Conservation (phyloP, 2,888 invertebrate species). For the Drosophila kokeensis region DNA sequence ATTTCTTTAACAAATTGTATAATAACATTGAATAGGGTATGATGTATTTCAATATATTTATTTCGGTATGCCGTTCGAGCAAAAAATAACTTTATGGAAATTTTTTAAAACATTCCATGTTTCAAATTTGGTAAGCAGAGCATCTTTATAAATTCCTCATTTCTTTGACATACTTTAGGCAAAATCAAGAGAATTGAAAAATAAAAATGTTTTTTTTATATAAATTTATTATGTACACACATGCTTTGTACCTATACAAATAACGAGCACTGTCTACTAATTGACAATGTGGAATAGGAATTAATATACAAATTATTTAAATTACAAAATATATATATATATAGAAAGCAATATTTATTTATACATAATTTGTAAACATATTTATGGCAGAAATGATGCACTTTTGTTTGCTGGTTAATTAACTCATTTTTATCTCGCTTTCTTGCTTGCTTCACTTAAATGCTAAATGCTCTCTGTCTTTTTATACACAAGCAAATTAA, state of each 20-base stretch:
- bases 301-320: constrained; percentile 23
- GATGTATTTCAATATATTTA: neutral
- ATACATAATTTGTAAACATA: constrained; percentile 53
- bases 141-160: neutral
- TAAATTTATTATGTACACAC: constrained; percentile 4
- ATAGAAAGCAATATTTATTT: constrained; percentile 51
- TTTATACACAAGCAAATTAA: constrained; percentile 44
- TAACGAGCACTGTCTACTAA: constrained; percentile 2
- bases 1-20: constrained; percentile 19
- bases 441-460: constrained; percentile 52
- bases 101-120: neutral
- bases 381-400: constrained; percentile 64
- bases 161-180: neutral
- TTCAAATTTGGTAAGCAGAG: constrained; percentile 7
- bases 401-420: constrained; percentile 20
- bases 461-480: constrained; percentile 62
- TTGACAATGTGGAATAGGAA: constrained; percentile 11
- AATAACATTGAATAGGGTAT: constrained; percentile 30
- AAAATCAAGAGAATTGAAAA: neutral
- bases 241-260: constrained; percentile 12
- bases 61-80: neutral
- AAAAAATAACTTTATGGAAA: constrained; percentile 3
- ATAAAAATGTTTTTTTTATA: neutral
- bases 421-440: neutral
- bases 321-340: constrained; percentile 32